Base-by-base conservation (phyloP, 2,888 invertebrate genomes). In the Mamestra brassicae region DNA sequence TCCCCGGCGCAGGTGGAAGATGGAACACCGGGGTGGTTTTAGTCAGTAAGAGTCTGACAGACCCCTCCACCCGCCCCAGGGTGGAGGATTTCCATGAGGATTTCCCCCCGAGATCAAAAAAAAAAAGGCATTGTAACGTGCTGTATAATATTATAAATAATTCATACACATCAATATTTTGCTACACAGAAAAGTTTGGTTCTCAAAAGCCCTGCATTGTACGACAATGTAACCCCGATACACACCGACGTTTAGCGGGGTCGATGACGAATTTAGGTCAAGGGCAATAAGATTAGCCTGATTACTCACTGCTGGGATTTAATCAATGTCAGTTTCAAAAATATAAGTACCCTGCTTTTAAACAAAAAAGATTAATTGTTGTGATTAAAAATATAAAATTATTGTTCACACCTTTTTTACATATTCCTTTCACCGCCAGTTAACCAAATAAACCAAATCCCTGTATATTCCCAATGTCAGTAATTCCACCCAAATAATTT, bases 181-280 rank as follows among this genome's bases (percentile, higher is more conserved):
- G 15, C 8, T 77, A 50, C 10, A 38, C 0, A 45, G 26, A 13
- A 10, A 38, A 5, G 3, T 36, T 52, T 76, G 3, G 1, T 7
- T 76, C 1, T n/a, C 11, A 17, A 42, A 57, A 15, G 13, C n/a
- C 42, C 36, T 80, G 36, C 42, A 52, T 15, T 62, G 6, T 7
- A 42, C 42, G 42, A 36, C 4, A 80, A 13, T 71, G 13, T 54
- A 47, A 61, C 60, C 17, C 54, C 45, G 42, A 45, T 58, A 52
- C 54, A 50, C 50, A 62, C 79, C 47, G 6, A 26, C 11, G 38
- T 47, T 26, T 11, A 50, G 13, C 47, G 38, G n/a, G 62, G 34
- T 81, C 75, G 57, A 81, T 81, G 36, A 45, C 36, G 36, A 63
- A 76, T 81, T 47, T 74, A 34, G 76, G 76, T 81, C 75, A 81